phyloP scores from a whole-genome alignment of 2,888 invertebrate species.

The Augochlorella aurata region DNA sequence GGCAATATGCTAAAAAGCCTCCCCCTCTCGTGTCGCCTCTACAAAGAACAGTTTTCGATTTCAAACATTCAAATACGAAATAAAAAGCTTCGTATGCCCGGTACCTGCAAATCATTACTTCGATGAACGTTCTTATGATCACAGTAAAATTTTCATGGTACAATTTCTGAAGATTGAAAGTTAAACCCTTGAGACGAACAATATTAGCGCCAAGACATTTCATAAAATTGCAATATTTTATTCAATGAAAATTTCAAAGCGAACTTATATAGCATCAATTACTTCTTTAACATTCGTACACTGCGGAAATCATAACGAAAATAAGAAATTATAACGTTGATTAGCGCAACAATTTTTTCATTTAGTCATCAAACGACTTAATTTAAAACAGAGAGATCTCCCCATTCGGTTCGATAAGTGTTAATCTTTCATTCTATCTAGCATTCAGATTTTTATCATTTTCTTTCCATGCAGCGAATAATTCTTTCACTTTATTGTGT shows the following conservation, averaged over 20 bases:
- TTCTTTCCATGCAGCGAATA: background rate
- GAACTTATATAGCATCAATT: too few relatives aligned
- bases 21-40: background rate
- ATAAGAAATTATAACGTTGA: too few relatives aligned
- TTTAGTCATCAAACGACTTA: too few relatives aligned
- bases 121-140: background rate
- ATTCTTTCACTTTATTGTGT: background rate
- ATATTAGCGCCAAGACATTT: too few relatives aligned
- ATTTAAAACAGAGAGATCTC: too few relatives aligned
- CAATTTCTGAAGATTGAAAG: background rate
- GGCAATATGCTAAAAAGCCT: constrained; percentile 55
- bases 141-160: background rate
- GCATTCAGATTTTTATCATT: background rate
- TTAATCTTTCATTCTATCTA: background rate
- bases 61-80: background rate
- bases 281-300: too few relatives aligned
- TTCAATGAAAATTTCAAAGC: too few relatives aligned
- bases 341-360: too few relatives aligned
- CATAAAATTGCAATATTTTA: too few relatives aligned
- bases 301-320: too few relatives aligned
- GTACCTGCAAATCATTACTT: background rate
- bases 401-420: too few relatives aligned
- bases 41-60: background rate
- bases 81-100: background rate
- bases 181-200: too few relatives aligned